Conservation (phyloP, 2,797 vertebrate genomes). For the Ptychadena robeensis region DNA sequence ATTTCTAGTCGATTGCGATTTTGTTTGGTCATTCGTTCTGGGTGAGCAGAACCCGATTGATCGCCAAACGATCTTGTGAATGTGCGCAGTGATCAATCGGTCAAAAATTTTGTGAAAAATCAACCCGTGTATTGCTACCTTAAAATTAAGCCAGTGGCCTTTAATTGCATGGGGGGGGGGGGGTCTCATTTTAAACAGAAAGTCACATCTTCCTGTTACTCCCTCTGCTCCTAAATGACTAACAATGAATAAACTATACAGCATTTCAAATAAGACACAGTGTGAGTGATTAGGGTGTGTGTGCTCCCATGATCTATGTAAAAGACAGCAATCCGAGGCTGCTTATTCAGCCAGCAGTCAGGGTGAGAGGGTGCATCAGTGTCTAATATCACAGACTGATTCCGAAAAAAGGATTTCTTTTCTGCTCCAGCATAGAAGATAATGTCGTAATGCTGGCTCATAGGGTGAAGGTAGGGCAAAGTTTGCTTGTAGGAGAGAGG, state of each 20-base stretch:
- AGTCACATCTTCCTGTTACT: not conserved
- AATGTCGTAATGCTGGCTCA: not conserved
- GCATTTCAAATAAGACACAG: not conserved
- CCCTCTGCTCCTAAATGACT: not conserved
- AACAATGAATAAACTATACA: not conserved
- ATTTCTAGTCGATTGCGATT: too few relatives aligned
- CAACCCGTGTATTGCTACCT: too few relatives aligned
- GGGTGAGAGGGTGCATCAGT: not conserved
- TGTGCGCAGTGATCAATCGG: too few relatives aligned
- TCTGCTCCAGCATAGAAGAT: not conserved
- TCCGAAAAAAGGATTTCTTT: not conserved
- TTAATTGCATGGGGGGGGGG: too few relatives aligned
- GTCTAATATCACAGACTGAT: not conserved
- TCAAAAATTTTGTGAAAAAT: too few relatives aligned
- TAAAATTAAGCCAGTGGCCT: too few relatives aligned
- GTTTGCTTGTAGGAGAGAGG: not conserved
- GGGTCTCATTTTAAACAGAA: not conserved
- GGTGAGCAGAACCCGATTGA: too few relatives aligned
- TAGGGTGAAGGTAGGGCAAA: not conserved
- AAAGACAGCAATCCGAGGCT: too few relatives aligned
- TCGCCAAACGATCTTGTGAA: too few relatives aligned
- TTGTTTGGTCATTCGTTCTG: too few relatives aligned
- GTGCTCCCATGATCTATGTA: not conserved
- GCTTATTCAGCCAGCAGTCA: not conserved
- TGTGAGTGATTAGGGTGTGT: constrained; percentile 2